Base-by-base conservation (phyloP, 2,888 invertebrate species). In the Latrodectus elegans region DNA sequence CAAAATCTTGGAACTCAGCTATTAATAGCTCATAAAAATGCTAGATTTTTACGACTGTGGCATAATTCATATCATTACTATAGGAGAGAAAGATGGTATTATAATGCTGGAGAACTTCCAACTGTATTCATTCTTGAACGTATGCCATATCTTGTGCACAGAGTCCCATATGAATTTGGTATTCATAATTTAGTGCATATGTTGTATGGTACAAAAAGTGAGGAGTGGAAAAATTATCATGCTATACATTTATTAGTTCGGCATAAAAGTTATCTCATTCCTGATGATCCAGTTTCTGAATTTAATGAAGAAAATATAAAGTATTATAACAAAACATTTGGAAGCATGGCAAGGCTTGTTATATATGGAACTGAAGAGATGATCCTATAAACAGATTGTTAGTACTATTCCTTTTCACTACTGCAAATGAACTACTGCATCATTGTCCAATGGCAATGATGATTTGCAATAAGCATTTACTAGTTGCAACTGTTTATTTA, bases 61-160 rank as follows among this genome's bases (percentile, higher is more conserved):
- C 89, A 92, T 60, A 90, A 91, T 22, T 91, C 92, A 17, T 92
- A 92, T 89, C 90, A 90, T 67, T 88, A 90, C 15, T 92, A 92
- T 89, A 71, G 82, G 52, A 89, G 90, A 52, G 84, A 88, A 26
- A 71, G 84, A 22, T 90, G 90, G 90, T 93, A 93, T 89, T 92
- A 92, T 89, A 93, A 93, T 90, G 92, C 92, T 12, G 93, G 92
- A 8, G 91, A 92, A 77, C 90, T 91, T 51, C 92, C 93, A 2
- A 92, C 92, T 0, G 89, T 91, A 81, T 90, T 90, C 71, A 91
- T 93, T 60, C 90, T 93, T 10, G 88, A 90, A 80, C 90, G 90
- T 38, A 88, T 90, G 22, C 92, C 92, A 8, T 82, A 91, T 26
- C 89, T 92, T 22, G 91, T 92, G 1, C 92, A 92, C 83, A 90